phyloP scores from a whole-genome alignment of 1,140 invertebrate species.

The Linepithema humile region DNA sequence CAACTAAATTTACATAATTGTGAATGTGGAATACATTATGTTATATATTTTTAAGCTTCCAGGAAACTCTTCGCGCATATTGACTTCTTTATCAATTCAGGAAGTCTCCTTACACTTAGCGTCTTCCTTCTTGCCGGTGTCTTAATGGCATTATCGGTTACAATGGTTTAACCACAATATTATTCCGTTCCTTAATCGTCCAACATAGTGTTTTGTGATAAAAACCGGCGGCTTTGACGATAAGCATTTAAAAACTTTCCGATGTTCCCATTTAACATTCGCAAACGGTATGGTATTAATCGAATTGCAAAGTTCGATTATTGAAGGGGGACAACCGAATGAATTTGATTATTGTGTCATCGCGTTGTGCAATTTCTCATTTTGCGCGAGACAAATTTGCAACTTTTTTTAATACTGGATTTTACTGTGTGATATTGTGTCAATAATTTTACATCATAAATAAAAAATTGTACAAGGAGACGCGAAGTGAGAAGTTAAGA shows the following conservation, averaged over 20 bases:
- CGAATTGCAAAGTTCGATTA: neutral
- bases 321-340: neutral
- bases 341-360: neutral
- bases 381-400: neutral
- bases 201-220: neutral
- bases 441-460: neutral
- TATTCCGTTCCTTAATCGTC: neutral
- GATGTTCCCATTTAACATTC: neutral
- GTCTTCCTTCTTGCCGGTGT: neutral
- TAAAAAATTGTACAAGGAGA: neutral
- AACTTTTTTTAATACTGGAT: neutral
- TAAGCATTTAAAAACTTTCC: neutral
- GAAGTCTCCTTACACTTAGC: neutral
- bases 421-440: neutral
- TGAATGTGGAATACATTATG: neutral
- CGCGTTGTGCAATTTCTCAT: neutral
- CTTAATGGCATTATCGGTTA: constrained; percentile 25
- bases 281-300: neutral
- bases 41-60: neutral
- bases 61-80: neutral
- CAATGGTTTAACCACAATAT: neutral
- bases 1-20: neutral
- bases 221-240: neutral
- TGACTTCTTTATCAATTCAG: constrained; percentile 2
- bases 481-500: neutral